Evolutionary conservation across 2,113 vertebrate genomes (phyloP).

Genomic region (Apteryx owenii): DNA sequence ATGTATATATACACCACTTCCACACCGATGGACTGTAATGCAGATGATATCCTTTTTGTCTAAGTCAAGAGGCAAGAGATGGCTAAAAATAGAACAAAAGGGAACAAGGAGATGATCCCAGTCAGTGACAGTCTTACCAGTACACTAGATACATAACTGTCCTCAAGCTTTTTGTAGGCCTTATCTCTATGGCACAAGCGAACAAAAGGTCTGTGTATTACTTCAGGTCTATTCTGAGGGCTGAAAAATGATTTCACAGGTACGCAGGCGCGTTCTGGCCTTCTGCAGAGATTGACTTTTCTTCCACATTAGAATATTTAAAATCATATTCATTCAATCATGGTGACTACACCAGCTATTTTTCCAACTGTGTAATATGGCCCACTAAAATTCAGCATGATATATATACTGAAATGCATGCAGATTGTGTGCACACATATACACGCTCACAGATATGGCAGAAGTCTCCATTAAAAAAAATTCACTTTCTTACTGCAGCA

Average conservation of each 20-base stretch:
- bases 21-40: accelerated
- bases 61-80: neutral
- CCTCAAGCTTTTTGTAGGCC: neutral
- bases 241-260: conserved; percentile 18
- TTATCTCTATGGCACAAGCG: neutral
- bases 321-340: conserved; percentile 2
- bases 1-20: accelerated
- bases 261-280: neutral
- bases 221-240: neutral
- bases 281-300: neutral
- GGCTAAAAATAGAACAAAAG: neutral
- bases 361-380: neutral
- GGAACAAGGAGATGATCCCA: neutral
- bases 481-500: conserved; percentile 11
- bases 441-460: neutral
- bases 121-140: neutral
- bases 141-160: neutral
- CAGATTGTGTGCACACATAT: conserved; percentile 42
- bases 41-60: neutral
- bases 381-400: conserved; percentile 22
- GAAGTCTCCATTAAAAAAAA: conserved; percentile 69
- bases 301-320: neutral
- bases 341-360: neutral
- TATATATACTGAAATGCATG: conserved; percentile 22
- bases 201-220: neutral